Conservation (phyloP, 2,797 vertebrate species). For the Anniella stebbinsi region DNA sequence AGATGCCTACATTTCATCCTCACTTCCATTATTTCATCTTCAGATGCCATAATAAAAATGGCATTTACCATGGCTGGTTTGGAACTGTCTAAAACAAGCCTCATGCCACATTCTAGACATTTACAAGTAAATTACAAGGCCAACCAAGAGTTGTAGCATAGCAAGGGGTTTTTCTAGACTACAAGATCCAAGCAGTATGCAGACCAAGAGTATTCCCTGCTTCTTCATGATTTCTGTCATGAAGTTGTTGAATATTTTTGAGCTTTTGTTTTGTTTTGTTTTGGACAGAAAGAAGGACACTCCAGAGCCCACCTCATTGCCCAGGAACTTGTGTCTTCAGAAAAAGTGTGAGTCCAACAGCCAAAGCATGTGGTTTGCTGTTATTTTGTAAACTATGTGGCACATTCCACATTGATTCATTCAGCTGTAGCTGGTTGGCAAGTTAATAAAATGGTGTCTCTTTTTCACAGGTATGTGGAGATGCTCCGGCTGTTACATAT, state of each 20-base stretch:
- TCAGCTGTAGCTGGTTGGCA: conserved; percentile 41
- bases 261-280: conserved; percentile 56
- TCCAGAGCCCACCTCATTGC: conserved; percentile 90
- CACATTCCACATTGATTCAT: conserved; percentile 20
- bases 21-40: neutral
- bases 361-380: conserved; percentile 25
- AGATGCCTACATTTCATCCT: neutral
- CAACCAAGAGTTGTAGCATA: neutral
- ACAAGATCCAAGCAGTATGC: conserved; percentile 23
- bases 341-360: conserved; percentile 89
- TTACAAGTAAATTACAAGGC: neutral
- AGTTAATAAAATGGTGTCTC: conserved; percentile 68
- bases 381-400: conserved; percentile 42
- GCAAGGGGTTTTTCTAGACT: neutral
- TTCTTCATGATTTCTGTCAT: conserved; percentile 19
- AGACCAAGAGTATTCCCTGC: conserved; percentile 15
- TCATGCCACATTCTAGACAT: neutral
- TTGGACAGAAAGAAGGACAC: conserved; percentile 87
- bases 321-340: conserved; percentile 91
- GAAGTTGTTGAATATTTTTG: conserved; percentile 20
- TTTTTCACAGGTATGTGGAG: conserved; percentile 89
- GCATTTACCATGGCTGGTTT: neutral
- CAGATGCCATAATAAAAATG: neutral
- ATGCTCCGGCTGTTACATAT: conserved; percentile 86
- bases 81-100: neutral